Evolutionary conservation across 2,797 vertebrate species (phyloP).

Genomic region (Gymnopithys bicolor): DNA sequence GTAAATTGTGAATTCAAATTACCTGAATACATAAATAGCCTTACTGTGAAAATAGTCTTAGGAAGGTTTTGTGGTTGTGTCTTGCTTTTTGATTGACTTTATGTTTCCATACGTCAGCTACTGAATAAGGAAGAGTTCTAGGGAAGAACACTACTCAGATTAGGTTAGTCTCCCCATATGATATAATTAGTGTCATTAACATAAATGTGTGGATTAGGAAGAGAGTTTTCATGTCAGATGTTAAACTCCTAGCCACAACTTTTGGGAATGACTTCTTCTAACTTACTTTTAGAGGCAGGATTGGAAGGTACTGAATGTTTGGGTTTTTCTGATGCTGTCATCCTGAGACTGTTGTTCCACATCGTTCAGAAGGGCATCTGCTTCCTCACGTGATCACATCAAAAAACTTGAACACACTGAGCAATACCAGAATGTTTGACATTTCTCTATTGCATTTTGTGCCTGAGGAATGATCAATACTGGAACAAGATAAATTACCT

Average conservation of each 20-base stretch:
- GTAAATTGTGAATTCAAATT: not conserved
- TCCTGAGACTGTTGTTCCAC: rapidly evolving
- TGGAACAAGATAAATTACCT: constrained; percentile 54
- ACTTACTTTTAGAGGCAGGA: not conserved
- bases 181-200: not conserved
- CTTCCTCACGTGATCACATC: not conserved
- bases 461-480: not conserved
- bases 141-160: not conserved
- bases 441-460: not conserved
- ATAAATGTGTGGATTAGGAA: not conserved
- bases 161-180: not conserved
- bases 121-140: not conserved
- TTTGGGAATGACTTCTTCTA: not conserved
- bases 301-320: not conserved
- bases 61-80: not conserved
- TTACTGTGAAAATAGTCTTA: rapidly evolving
- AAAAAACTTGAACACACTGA: not conserved
- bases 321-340: not conserved
- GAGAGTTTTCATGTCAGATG: not conserved
- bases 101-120: not conserved
- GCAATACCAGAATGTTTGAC: not conserved
- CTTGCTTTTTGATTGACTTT: not conserved
- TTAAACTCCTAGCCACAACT: not conserved
- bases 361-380: not conserved
- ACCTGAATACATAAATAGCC: too few relatives aligned